Evolutionary conservation across 2,888 invertebrate species (phyloP), one percentile per base, ranked within the genome.

Genomic region (Hyposoter dolosus): DNA sequence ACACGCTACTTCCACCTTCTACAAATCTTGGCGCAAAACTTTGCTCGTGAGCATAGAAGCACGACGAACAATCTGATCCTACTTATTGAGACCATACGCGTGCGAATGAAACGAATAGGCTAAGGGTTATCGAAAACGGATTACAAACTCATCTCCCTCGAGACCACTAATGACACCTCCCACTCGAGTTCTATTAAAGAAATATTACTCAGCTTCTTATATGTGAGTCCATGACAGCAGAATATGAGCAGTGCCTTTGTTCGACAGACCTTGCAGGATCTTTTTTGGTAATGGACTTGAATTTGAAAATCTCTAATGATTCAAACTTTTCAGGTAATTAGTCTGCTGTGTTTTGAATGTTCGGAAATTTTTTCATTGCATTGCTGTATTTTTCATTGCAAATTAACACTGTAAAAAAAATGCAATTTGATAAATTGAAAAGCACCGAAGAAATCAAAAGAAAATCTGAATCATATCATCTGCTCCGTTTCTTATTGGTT

Each of bases 51-150:
- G 78, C 56, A 75, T 47, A 56, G 71, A 82, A 84, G 84, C 81
- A 82, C 76, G 78, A 75, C 78, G 82, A 86, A 78, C 84, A 84
- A 86, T 86, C 86, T 84, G 86, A 86, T 86, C 84, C 86, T 60
- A 86, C 83, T 86, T 86, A 86, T 86, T 82, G 86, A 60, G 86
- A 78, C 75, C 75, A 82, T 63, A 82, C 79, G 86, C 82, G 82
- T 66, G 60, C 83, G 60, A 79, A 71, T 82, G 56, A 78, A 82
- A 86, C 74, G 63, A 71, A 80, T 65, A 78, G 35, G 66, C 32
- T 47, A 40, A 80, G 28, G 47, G 45, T 43, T 71, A 40, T 72
- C 72, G 32, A 72, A 65, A 72, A 40, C 50, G 65, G 43, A 56
- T 50, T 45, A 56, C 66, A 69, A 82, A 82, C 60, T 82, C 75